Evolutionary conservation across 2,113 vertebrate species (phyloP), one percentile per base, ranked within the genome.

Genomic region (Neopipo cinnamomea): DNA sequence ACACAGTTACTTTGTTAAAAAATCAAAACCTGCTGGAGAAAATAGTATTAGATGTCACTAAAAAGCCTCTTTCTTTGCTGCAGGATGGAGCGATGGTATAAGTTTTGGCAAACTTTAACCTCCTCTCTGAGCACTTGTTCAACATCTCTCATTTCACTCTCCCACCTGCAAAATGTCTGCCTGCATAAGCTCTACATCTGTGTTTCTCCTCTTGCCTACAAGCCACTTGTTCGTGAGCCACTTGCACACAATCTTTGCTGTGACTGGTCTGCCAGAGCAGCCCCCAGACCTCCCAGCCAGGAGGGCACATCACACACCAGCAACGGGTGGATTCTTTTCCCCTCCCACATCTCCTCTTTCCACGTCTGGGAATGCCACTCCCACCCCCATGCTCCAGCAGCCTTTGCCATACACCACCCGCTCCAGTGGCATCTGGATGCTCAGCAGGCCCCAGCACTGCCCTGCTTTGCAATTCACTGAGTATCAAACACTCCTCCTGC

Each of bases 21-120:
- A 93, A 81, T 23, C 83, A 91, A 84, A 93, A 81, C 37, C 76
- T 59, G 53, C 22, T 66, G 61, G 44, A 78, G 56, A 31, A 89
- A 67, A 56, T 11, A 66, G 52, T 41, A 61, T 39, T 78, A 63
- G n/a, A 46, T 23, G 41, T 33, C 70, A 79, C 37, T 33, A 63
- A 47, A 88, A 85, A 47, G 50, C 53, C 23, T 42, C 42, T n/a
- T 39, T 66, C 44, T 62, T 71, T 67, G 47, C 88, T 73, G 66
- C 25, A 39, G 20, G 42, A 35, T 33, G 31, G 20, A 49, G n/a
- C 62, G 55, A 73, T 3, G 22, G 39, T 9, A 15, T 6, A 59
- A 71, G 18, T 47, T 77, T 84, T 8, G 27, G 52, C 55, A 86
- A 90, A 67, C 33, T 76, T 83, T 39, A 72, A 74, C 68, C 67